A percentile compares a stretch with the other conserved stretches of the same genome.
phyloP scores from a whole-genome alignment of 1,140 invertebrate genomes.

The Hermatobates lingyangjiaoensis region DNA sequence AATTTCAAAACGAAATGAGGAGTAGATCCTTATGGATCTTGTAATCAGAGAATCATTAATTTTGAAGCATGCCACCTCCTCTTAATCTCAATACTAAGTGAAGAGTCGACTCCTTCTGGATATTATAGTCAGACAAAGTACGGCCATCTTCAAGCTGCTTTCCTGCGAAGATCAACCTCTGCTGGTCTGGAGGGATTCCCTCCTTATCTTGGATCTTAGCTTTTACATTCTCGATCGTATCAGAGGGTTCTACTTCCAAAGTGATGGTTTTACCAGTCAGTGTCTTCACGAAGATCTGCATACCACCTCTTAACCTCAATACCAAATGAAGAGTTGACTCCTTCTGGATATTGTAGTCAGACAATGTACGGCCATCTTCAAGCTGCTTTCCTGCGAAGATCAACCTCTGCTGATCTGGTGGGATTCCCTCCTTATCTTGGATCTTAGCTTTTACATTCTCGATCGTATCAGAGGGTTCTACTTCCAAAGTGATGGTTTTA shows the following conservation, averaged over 20 bases:
- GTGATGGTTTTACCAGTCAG: constrained; percentile 55
- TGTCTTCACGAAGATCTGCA: constrained; percentile 54
- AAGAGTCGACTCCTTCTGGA: constrained; percentile 60
- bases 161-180: constrained; percentile 53
- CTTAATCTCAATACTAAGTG: constrained; percentile 71
- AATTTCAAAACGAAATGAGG: no score
- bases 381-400: constrained; percentile 64
- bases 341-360: constrained; percentile 52
- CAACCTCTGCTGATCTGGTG: constrained; percentile 49
- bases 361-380: constrained; percentile 60
- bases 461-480: constrained; percentile 54
- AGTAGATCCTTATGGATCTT: no score
- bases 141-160: constrained; percentile 68
- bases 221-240: constrained; percentile 62
- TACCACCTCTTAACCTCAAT: constrained; percentile 20
- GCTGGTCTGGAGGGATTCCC: constrained; percentile 52
- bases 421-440: constrained; percentile 50
- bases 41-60: no score
- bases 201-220: constrained; percentile 55
- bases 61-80: constrained; percentile 93
- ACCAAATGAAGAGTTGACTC: constrained; percentile 20
- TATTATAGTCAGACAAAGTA: constrained; percentile 53
- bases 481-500: constrained; percentile 54
- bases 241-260: constrained; percentile 51
- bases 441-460: constrained; percentile 63